Evolutionary conservation across 2,797 vertebrate species (phyloP).

Genomic region (Oceanodroma leucorhoa): DNA sequence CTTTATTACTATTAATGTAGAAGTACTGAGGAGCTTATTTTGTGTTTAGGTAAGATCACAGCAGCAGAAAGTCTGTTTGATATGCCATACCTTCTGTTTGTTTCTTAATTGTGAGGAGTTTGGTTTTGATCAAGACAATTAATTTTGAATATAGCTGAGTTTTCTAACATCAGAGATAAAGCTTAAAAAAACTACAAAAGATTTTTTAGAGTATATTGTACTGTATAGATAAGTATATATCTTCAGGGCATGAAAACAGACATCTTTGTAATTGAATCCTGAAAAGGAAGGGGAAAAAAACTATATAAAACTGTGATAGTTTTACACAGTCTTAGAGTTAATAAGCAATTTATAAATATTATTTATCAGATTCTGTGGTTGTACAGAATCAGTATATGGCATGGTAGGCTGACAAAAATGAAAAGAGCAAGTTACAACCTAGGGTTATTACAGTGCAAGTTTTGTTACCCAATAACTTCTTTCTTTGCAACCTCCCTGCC

Average conservation of each 20-base stretch:
- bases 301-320: background rate
- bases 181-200: conserved; percentile 29
- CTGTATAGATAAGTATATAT: background rate
- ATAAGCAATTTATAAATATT: background rate
- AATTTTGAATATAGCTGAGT: conserved; percentile 54
- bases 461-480: background rate
- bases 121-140: conserved; percentile 61
- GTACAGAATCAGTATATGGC: background rate
- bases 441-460: background rate
- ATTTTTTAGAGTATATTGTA: conserved; percentile 27
- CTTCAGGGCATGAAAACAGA: conserved; percentile 30
- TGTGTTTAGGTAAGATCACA: conserved; percentile 61
- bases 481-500: background rate
- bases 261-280: conserved; percentile 26
- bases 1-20: conserved; percentile 6
- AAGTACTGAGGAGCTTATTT: conserved; percentile 4
- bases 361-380: background rate
- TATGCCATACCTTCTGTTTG: conserved; percentile 59
- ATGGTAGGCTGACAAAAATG: background rate
- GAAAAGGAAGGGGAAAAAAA: background rate
- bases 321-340: background rate
- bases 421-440: background rate
- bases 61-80: conserved; percentile 56
- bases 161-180: conserved; percentile 47
- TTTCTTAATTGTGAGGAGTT: conserved; percentile 59